phyloP scores from a whole-genome alignment of 2,113 vertebrate genomes.

The Halcyon senegalensis region DNA sequence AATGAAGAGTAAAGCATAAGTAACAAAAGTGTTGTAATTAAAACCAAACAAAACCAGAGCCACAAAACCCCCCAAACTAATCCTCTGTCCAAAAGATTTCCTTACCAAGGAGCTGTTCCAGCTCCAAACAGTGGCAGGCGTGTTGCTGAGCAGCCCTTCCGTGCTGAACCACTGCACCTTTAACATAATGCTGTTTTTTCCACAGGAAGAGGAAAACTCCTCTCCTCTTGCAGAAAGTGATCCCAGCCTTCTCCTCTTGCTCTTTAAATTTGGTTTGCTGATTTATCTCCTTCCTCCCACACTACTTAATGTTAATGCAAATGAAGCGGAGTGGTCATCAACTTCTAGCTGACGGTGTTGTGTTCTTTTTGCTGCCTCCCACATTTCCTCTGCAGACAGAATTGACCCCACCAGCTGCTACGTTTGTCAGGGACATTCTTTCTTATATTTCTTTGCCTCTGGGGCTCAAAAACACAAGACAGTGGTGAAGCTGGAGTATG shows the following conservation, averaged over 20 bases:
- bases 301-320: neutral
- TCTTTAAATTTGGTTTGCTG: neutral
- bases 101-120: neutral
- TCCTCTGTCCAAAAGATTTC: neutral
- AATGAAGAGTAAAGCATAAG: neutral
- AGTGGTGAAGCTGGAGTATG: neutral
- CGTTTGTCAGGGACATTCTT: conserved; percentile 14
- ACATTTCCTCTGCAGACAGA: neutral
- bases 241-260: neutral
- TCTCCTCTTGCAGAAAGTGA: neutral
- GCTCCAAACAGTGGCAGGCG: neutral
- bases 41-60: neutral
- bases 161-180: neutral
- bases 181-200: neutral
- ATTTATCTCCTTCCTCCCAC: conserved; percentile 24
- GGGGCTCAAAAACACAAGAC: neutral
- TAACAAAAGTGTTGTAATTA: neutral
- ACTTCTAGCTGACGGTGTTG: neutral
- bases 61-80: neutral
- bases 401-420: conserved; percentile 22
- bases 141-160: neutral
- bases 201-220: neutral
- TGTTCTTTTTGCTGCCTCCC: conserved; percentile 7
- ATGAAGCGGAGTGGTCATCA: neutral
- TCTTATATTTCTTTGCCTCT: conserved; percentile 36